Evolutionary conservation across 1,140 invertebrate genomes (phyloP), one percentile per base, ranked within the genome.

Genomic region (Leucophenga varia): DNA sequence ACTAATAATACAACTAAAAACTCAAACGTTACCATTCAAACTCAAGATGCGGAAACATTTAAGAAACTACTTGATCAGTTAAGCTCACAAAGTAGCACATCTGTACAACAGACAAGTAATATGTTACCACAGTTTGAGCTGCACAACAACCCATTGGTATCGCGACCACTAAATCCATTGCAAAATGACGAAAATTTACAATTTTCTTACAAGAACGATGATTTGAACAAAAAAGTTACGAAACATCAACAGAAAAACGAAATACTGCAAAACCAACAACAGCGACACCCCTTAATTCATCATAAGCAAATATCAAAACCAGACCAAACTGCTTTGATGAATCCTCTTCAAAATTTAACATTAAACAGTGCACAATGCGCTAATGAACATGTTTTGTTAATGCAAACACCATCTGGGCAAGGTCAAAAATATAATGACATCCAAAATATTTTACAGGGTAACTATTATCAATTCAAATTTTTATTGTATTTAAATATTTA

Each of bases 41-140:
- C 39, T 17, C 49, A 49, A 30, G 52, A 58, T 25, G 25, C 49
- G n/a, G 38, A 49, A 38, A 47, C 49, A 28, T 57, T 57, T 39
- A 48, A 49, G 28, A 49, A 52, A 47, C 16, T 58, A 18, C 20
- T 55, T 10, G 41, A 46, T 21, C 47, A 57, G 36, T 16, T 57
- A 12, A 37, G 42, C 28, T 46, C n/a, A 38, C 13, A 39, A 21
- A 18, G 28, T 14, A 38, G 28, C 5, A 16, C 32, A 28, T 35
- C 25, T 20, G 37, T 36, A 10, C 14, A 22, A 25, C 13, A 34
- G 12, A 21, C 28, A 28, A 30, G 32, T 4, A 21, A 35, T n/a
- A 20, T 14, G 18, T 16, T 20, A 12, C 30, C n/a, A 9, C 22
- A 30, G 10, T 6, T 42, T 21, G 13, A 10, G 1, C 40, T 14